Evolutionary conservation across 1,140 invertebrate species (phyloP).

Genomic region (Lucilia sericata): DNA sequence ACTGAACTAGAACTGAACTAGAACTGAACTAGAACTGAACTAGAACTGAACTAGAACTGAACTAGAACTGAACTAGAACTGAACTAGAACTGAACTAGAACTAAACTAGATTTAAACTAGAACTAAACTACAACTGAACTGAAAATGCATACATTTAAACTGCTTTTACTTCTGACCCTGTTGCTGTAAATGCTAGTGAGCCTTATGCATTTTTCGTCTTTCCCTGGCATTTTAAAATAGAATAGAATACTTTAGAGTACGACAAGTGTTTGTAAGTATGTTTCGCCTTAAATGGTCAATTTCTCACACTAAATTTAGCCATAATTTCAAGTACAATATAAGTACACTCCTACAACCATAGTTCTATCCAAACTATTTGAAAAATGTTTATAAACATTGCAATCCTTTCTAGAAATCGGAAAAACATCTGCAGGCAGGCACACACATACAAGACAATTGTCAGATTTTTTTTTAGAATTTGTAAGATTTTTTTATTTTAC

Average conservation of each 20-base stretch:
- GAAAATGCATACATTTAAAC: not conserved
- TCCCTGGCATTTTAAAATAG: not conserved
- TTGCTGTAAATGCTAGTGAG: not conserved
- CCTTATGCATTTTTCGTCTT: not conserved
- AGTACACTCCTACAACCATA: conserved; percentile 7
- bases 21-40: not conserved
- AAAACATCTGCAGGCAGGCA: not conserved
- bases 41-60: too few species aligned
- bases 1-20: too few species aligned
- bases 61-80: too few species aligned
- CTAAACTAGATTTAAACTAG: too few species aligned
- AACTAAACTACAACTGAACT: too few species aligned
- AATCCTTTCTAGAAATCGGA: not conserved
- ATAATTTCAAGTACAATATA: too few species aligned
- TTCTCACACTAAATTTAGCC: conserved; percentile 66
- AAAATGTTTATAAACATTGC: conserved; percentile 39
- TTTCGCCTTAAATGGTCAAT: conserved; percentile 63
- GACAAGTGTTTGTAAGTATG: not conserved
- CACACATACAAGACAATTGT: not conserved
- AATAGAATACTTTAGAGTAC: not conserved
- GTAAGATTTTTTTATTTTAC: not conserved
- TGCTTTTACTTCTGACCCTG: not conserved
- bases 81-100: too few species aligned
- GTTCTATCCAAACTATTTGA: not conserved
- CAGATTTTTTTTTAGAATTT: not conserved